These are phyloP conservation scores for Cylindroiulus punctatus DNA, from an alignment of 2,888 invertebrate genomes.

Conservation along the genomic window DNA sequence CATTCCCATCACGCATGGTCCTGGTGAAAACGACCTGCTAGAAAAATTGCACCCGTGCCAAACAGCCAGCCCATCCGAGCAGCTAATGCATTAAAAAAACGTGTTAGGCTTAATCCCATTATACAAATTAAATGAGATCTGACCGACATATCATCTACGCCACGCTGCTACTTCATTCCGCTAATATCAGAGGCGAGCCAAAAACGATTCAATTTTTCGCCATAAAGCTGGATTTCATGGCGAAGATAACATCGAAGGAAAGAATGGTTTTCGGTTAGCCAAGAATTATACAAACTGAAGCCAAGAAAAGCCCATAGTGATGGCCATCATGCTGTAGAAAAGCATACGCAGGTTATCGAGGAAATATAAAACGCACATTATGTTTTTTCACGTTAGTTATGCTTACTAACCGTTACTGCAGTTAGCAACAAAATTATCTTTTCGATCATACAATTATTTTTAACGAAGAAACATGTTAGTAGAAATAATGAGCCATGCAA, in stretches of 20 bases:
- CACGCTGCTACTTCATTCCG: neutral
- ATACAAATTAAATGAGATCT: neutral
- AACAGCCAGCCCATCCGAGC: neutral
- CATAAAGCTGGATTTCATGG: neutral
- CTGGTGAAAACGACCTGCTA: neutral
- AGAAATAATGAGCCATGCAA: too few relatives aligned
- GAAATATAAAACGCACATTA: too few relatives aligned
- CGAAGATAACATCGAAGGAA: neutral
- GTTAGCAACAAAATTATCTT: too few relatives aligned
- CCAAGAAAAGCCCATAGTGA: neutral
- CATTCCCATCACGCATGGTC: neutral
- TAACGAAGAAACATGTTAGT: too few relatives aligned
- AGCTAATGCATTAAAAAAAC: neutral
- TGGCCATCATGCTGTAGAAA: too few relatives aligned
- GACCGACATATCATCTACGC: neutral
- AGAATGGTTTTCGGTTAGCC: neutral
- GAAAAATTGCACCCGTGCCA: slow-evolving; percentile 37
- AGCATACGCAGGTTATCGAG: too few relatives aligned
- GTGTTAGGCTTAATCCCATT: neutral
- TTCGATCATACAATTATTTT: too few relatives aligned
- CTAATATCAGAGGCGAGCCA: neutral
- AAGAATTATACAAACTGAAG: neutral
- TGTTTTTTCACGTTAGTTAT: too few relatives aligned
- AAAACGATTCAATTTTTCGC: neutral
- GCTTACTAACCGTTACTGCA: too few relatives aligned